Conservation (phyloP, 53 echinoderm and acorn worm genomes). For the Holothuria scabra region DNA sequence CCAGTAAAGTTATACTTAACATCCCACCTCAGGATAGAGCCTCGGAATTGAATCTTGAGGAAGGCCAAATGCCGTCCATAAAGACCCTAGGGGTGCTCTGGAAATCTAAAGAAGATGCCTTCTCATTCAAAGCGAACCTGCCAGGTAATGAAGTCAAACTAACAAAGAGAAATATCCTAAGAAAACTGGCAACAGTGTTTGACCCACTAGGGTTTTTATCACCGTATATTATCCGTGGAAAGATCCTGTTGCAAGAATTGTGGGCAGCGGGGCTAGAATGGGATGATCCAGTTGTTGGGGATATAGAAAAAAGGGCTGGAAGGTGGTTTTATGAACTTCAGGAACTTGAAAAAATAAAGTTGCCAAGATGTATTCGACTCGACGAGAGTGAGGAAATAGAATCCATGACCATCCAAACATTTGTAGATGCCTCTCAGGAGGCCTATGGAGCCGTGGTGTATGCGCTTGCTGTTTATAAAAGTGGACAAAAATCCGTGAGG, state of each 20-base stretch:
- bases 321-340: slow-evolving; percentile 5
- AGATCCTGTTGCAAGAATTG: slow-evolving; percentile 22
- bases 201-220: slow-evolving; percentile 36
- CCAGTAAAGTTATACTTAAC: background rate
- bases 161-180: slow-evolving; percentile 17
- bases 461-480: background rate
- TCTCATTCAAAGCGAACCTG: background rate
- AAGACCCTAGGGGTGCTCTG: slow-evolving; percentile 37
- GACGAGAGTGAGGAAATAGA: slow-evolving; percentile 9
- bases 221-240: slow-evolving; percentile 14
- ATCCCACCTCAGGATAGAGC: slow-evolving; percentile 30
- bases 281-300: slow-evolving; percentile 18
- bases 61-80: slow-evolving; percentile 1
- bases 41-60: slow-evolving; percentile 16
- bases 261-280: slow-evolving; percentile 13
- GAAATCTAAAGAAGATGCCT: slow-evolving; percentile 20
- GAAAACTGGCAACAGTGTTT: slow-evolving; percentile 9
- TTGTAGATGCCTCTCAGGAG: slow-evolving; percentile 47
- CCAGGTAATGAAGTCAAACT: background rate
- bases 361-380: slow-evolving; percentile 15
- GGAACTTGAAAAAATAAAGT: background rate
- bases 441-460: slow-evolving; percentile 46
- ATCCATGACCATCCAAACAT: slow-evolving; percentile 15
- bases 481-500: background rate
- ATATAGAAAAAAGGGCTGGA: background rate